Conservation (phyloP, 2,113 vertebrate genomes). For the Piaya cayana region DNA sequence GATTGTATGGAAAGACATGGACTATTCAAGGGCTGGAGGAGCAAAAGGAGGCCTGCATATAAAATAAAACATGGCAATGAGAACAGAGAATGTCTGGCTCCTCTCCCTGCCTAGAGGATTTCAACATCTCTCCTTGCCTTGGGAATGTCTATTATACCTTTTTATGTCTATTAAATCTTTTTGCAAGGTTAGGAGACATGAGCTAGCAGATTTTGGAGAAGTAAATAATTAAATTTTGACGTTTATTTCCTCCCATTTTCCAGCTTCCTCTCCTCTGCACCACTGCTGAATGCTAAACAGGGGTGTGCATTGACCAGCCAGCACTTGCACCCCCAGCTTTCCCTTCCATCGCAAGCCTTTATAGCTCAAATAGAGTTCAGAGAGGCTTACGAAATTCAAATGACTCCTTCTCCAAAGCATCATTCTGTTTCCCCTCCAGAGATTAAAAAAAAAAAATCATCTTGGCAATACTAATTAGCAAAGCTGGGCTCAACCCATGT, state of each 20-base stretch:
- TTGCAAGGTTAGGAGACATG: neutral
- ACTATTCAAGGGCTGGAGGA: neutral
- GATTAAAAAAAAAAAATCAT: neutral
- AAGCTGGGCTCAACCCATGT: neutral
- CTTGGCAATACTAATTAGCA: neutral
- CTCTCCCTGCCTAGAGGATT: neutral
- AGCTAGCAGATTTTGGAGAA: neutral
- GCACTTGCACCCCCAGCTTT: neutral
- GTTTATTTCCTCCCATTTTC: neutral
- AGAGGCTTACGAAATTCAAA: neutral
- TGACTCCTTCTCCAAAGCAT: neutral
- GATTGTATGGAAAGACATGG: neutral
- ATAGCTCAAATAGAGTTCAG: neutral
- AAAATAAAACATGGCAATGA: neutral
- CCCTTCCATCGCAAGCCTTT: neutral
- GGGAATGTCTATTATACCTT: neutral
- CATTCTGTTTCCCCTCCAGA: rapidly evolving
- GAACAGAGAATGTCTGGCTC: neutral
- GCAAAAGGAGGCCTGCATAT: neutral
- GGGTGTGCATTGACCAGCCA: neutral
- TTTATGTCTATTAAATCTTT: neutral
- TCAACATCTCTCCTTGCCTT: neutral
- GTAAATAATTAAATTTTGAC: neutral
- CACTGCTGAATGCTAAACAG: neutral
- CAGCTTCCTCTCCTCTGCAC: neutral